phyloP scores from a whole-genome alignment of 2,888 invertebrate species.

The Polydrusus tereticollis region DNA sequence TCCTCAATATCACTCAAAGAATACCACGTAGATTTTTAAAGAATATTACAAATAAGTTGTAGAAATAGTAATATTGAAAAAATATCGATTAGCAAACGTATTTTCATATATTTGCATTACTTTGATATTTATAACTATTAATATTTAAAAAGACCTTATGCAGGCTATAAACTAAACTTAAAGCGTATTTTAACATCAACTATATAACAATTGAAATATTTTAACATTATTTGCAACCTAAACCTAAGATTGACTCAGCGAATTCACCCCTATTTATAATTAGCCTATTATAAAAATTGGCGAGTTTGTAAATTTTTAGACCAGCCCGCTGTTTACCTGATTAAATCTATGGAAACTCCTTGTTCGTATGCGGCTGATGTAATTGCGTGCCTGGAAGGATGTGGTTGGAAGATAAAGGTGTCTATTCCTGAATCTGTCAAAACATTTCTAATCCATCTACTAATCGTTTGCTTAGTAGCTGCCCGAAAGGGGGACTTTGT shows the following conservation, averaged over 20 bases:
- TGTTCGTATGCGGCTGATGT: slow-evolving; percentile 50
- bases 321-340: slow-evolving; percentile 52
- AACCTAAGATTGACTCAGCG: neutral
- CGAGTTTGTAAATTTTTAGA: slow-evolving; percentile 44
- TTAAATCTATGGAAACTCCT: slow-evolving; percentile 51
- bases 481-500: slow-evolving; percentile 47
- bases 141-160: too few species aligned
- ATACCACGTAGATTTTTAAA: too few species aligned
- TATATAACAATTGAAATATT: too few species aligned
- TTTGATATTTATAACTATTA: too few species aligned
- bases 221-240: too few species aligned
- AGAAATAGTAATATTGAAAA: too few species aligned
- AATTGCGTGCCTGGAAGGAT: slow-evolving; percentile 53
- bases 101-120: too few species aligned
- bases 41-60: too few species aligned
- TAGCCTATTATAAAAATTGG: slow-evolving; percentile 51
- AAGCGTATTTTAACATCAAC: neutral
- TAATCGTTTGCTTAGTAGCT: slow-evolving; percentile 49
- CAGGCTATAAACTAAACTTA: too few species aligned
- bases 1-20: too few species aligned
- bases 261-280: neutral
- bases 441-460: slow-evolving; percentile 51
- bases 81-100: too few species aligned
- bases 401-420: slow-evolving; percentile 48
- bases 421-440: slow-evolving; percentile 50